Evolutionary conservation across 2,888 invertebrate species (phyloP), one percentile per base, ranked within the genome.

Genomic region (Ophion ellenae): DNA sequence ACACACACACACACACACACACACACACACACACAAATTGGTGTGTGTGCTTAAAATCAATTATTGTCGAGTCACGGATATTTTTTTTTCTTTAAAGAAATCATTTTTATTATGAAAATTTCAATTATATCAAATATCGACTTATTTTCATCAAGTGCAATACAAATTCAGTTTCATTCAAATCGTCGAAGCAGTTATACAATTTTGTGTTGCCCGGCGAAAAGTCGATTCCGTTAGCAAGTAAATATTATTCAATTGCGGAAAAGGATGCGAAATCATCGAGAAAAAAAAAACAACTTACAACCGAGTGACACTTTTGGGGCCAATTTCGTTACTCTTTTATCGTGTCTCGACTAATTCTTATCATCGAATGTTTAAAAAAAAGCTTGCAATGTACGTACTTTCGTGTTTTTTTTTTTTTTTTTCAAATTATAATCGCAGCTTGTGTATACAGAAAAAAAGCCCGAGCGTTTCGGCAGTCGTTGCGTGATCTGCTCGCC

Each of bases 401-500:
- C 11, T 9, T 24, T 63, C 17, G 2, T 10, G n/a, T 10, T 2
- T 64, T 63, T 14, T 61, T 61, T 75, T 14, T 64, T 74, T 45
- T n/a, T n/a, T n/a, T n/a, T n/a, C n/a, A 76, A 57, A n/a, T 66
- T 53, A n/a, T 6, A 59, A 40, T 36, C 63, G 10, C 40, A 24
- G 47, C 14, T 28, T 24, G 63, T 57, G 63, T 36, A 69, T 75
- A 81, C 69, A 75, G 57, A n/a, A 71, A 74, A 67, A 28, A 69
- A 67, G n/a, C 2, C 9, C 24, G 28, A 59, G 5, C 17, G 36
- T 6, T 20, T 61, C 67, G 45, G 28, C 47, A 69, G 67, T 67
- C 61, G 36, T 57, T 7, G 47, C 24, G 7, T 32, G 28, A 32
- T 7, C 66, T 45, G 69, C 69, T 57, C 57, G 24, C n/a, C 6